Base-by-base conservation (phyloP, 2,797 vertebrate genomes). In the Eulemur coronatus region DNA sequence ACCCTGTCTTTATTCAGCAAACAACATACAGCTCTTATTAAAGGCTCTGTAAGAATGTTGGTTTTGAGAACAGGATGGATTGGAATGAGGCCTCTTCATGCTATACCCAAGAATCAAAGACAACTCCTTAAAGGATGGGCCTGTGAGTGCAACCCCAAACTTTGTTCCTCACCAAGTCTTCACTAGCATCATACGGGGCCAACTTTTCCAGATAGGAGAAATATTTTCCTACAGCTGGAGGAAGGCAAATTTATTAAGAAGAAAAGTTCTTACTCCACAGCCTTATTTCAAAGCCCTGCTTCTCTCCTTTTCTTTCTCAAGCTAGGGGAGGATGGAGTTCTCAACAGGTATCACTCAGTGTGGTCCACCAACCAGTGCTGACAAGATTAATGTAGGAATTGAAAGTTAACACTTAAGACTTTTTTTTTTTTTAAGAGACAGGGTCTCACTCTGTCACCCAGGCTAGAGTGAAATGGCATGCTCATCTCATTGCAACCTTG, bases 1-100 rank as follows among this genome's bases (percentile, higher is more conserved):
- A 76, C 48, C 9, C 84, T 15, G 35, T 81, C 50, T 90, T 96
- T 84, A 65, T 91, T 89, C 86, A 59, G 57, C 87, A 92, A 30
- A 89, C 20, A n/a, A 13, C 80, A 61, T 38, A 33, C 3, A 76
- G 17, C n/a, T 92, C 8, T 93, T 75, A 30, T 30, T 76, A 67
- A 84, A 52, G 57, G 18, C 38, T 91, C 46, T 48, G 22, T 78
- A 80, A 75, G 75, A 89, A 69, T 41, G 28, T 70, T 70, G 52
- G n/a, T 90, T 75, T 75, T 15, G 24, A 41, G 46, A 22, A 10
- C 26, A 78, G 33, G 59, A 69, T 59, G n/a, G 28, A 41, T 75
- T 67, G 55, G 28, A 94, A 33, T 75, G 22, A 50, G 52, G n/a
- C 41, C 28, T 89, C 10, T 10, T 52, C n/a, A 4, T 73, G 33